Conservation (phyloP, 1,140 invertebrate genomes). For the Drosophila takahashii region DNA sequence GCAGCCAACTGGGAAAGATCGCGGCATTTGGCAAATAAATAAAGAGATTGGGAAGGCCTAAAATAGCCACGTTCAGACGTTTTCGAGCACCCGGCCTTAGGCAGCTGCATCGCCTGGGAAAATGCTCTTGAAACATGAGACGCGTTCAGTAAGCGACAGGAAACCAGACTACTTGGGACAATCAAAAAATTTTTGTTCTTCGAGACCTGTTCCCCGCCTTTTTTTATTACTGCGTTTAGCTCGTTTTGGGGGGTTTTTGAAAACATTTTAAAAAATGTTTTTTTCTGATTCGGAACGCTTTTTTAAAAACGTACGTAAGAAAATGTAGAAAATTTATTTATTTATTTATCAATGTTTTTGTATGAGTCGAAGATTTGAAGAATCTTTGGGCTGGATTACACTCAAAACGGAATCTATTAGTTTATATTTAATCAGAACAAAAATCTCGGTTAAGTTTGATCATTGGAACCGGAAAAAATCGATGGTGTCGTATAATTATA, state of each 20-base stretch:
- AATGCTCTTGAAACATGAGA: slow-evolving; percentile 64
- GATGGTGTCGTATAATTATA: too few species aligned
- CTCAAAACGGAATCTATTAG: too few species aligned
- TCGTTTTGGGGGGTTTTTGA: slow-evolving; percentile 9
- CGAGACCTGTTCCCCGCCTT: background rate
- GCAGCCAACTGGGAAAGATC: slow-evolving; percentile 25
- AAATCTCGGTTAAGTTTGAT: too few species aligned
- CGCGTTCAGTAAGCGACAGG: slow-evolving; percentile 17
- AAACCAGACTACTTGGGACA: slow-evolving; percentile 21
- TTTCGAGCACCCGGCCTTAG: slow-evolving; percentile 15
- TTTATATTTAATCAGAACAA: too few species aligned
- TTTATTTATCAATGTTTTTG: too few species aligned
- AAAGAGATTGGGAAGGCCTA: slow-evolving; percentile 22
- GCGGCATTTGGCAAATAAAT: slow-evolving; percentile 12
- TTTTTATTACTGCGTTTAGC: slow-evolving; percentile 21
- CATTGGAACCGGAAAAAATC: too few species aligned
- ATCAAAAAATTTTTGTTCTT: slow-evolving; percentile 7
- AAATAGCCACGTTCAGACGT: slow-evolving; percentile 49
- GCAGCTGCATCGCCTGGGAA: slow-evolving; percentile 56
- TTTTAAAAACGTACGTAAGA: too few species aligned
- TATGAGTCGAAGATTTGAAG: too few species aligned
- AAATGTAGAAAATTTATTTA: too few species aligned
- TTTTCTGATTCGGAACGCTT: background rate
- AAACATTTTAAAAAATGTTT: too few species aligned
- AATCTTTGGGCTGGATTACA: too few species aligned